These are phyloP conservation scores for Cyclopterus lumpus DNA, from an alignment of 2,797 vertebrate species.

Conservation along the genomic window DNA sequence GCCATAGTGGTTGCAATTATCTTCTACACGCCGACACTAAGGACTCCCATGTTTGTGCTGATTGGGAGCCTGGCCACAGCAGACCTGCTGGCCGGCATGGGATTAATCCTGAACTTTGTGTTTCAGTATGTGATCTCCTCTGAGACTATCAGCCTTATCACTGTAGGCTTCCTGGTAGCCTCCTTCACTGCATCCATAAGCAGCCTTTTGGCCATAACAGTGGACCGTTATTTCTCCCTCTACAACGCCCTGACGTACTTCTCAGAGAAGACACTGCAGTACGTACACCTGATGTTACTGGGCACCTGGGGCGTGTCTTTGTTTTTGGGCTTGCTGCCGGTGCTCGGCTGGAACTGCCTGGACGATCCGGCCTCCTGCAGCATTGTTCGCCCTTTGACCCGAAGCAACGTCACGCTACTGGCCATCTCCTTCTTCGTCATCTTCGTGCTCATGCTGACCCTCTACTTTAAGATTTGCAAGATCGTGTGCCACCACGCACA, in stretches of 20 bases:
- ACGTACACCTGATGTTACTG: conserved; percentile 92
- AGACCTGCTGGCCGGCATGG: conserved; percentile 94
- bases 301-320: conserved; percentile 94
- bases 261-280: conserved; percentile 93
- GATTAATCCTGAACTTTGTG: conserved; percentile 97
- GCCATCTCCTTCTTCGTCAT: conserved; percentile 92
- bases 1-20: conserved; percentile 97
- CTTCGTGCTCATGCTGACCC: conserved; percentile 93
- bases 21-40: conserved; percentile 92
- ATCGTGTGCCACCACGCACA: conserved; percentile 97
- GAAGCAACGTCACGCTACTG: conserved; percentile 92
- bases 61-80: conserved; percentile 98
- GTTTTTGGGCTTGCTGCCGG: conserved; percentile 91
- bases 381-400: conserved; percentile 93
- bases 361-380: conserved; percentile 89
- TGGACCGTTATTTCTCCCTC: conserved; percentile 97
- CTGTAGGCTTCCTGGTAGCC: conserved; percentile 95
- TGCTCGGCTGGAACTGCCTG: conserved; percentile 98
- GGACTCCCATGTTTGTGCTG: conserved; percentile 96
- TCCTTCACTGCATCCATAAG: conserved; percentile 98
- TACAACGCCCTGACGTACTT: conserved; percentile 98
- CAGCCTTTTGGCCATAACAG: conserved; percentile 96
- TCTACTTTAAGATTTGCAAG: conserved; percentile 98
- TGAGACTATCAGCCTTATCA: conserved; percentile 94
- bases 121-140: conserved; percentile 95